Conservation (phyloP, 2,113 vertebrate species). For the Nicator chloris region DNA sequence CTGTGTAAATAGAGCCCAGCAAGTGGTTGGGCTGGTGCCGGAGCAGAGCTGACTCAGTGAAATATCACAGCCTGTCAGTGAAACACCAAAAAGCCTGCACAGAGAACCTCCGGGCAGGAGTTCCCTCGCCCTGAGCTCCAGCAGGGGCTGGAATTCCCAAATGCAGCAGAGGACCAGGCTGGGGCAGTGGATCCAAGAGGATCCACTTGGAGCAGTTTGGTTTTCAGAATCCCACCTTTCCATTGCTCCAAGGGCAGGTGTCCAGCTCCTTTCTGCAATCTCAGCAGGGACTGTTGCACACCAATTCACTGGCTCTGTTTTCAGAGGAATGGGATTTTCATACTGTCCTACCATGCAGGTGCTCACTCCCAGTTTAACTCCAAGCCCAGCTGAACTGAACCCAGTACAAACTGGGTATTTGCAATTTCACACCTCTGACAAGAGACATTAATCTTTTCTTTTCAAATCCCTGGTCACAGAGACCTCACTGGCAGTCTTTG, state of each 20-base stretch:
- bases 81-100: accelerated
- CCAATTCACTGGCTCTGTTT: accelerated
- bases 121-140: accelerated
- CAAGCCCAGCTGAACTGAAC: accelerated
- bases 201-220: accelerated
- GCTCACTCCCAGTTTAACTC: background rate
- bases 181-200: too few relatives aligned
- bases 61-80: background rate
- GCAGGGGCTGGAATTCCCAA: background rate
- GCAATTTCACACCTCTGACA: background rate
- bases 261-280: background rate
- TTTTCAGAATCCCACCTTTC: accelerated
- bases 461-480: background rate
- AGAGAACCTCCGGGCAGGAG: accelerated
- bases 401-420: background rate
- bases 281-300: accelerated
- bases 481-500: background rate
- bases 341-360: background rate
- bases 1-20: background rate
- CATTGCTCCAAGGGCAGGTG: background rate
- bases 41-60: background rate
- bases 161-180: accelerated
- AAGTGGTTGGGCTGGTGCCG: background rate
- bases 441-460: background rate
- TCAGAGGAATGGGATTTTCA: background rate